Conservation (phyloP, 2,797 vertebrate genomes). For the Capromys pilorides region DNA sequence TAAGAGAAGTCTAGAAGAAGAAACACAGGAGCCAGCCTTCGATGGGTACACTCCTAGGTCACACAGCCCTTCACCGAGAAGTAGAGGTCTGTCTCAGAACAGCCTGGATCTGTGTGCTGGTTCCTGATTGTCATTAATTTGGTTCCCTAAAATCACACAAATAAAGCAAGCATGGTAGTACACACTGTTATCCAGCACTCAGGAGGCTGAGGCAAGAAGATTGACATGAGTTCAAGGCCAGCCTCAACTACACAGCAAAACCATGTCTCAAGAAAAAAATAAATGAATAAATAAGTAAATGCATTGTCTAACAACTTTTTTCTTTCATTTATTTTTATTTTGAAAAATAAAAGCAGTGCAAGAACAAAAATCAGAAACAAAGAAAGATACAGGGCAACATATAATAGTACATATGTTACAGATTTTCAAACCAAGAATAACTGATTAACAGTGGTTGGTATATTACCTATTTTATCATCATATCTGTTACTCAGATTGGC, state of each 20-base stretch:
- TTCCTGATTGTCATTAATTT: background rate
- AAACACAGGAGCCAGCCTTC: background rate
- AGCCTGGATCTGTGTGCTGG: background rate
- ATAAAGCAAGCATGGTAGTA: background rate
- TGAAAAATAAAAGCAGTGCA: no score
- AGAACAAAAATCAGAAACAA: no score
- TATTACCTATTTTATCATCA: no score
- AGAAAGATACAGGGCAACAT: no score
- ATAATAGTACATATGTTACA: no score
- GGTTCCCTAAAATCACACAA: background rate
- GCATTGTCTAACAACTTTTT: background rate
- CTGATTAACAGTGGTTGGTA: no score
- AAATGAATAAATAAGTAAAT: background rate
- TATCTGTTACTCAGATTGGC: no score
- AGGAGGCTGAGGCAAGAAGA: background rate
- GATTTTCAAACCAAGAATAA: no score
- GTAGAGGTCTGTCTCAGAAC: background rate
- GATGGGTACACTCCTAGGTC: no score
- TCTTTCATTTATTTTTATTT: no score
- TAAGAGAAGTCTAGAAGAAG: background rate
- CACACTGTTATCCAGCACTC: background rate
- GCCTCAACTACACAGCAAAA: background rate
- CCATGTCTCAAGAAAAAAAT: background rate
- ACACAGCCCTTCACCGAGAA: background rate
- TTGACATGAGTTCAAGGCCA: background rate